Evolutionary conservation across 2,888 invertebrate species (phyloP), one percentile per base, ranked within the genome.

Genomic region (Drosophila suboccidentalis): DNA sequence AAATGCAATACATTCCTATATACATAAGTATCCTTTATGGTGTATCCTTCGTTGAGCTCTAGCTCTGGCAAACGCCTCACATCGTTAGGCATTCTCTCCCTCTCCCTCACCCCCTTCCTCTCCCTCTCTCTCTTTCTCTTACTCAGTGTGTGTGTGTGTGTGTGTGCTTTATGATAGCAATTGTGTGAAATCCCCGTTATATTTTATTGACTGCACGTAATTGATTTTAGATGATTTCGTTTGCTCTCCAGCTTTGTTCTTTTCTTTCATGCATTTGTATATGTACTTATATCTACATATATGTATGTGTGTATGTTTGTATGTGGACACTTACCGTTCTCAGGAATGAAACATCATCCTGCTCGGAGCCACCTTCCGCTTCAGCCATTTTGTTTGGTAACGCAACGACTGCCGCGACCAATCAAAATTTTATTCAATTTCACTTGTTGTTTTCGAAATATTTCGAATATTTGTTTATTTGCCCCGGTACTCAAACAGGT

Each of bases 321-420:
- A n/a, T n/a, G n/a, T n/a, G n/a, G n/a, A n/a, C n/a, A 94, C 97
- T 96, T 93, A 99, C 99, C 96, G 99, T 99, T 92, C 99, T 96
- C 91, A 99, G 95, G 95, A 99, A 99, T 93, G 99, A 99, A 94
- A 99, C 98, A 95, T 99, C 99, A 96, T 99, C 99, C 94, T 99
- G 99, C 94, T 99, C 99, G 92, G 98, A 98, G 85, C 98, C 97
- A 92, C 97, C 98, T 93, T 98, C 98, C 92, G 96, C 96, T 94
- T 98, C 97, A 92, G 97, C 97, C 97, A 97, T 98, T 80, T 88
- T 91, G 75, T 53, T 70, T 62, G 79, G 65, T 75, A 66, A 71
- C 78, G 84, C 88, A 90, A 86, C 86, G 81, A 87, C 84, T 82
- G 82, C 80, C 75, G 89, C 91, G 77, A 64, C 76, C 71, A 75